These are phyloP conservation scores for Calidris pugnax DNA, from an alignment of 2,113 vertebrate species.

Conservation along the genomic window DNA sequence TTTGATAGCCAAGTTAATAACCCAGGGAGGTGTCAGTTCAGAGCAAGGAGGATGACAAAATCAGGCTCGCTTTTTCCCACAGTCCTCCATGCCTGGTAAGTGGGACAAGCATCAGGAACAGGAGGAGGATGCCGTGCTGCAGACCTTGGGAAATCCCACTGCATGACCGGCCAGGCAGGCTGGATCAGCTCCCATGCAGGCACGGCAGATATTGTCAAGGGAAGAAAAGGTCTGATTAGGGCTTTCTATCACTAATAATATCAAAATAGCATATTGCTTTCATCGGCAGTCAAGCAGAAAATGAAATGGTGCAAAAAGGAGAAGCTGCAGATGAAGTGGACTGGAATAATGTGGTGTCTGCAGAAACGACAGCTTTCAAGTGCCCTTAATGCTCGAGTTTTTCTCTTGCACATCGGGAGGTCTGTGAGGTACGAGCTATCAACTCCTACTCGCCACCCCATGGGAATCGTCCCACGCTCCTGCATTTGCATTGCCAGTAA, in stretches of 20 bases:
- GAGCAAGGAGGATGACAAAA: conserved; percentile 6
- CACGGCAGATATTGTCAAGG: background rate
- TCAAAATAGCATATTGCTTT: conserved; percentile 42
- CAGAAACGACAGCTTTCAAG: background rate
- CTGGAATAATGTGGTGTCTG: conserved; percentile 19
- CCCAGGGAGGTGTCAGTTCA: background rate
- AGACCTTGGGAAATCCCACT: background rate
- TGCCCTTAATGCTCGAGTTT: background rate
- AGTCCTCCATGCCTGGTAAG: background rate
- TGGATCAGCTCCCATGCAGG: background rate
- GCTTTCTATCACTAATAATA: conserved; percentile 19
- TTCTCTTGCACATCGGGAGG: background rate
- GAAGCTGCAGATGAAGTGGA: background rate
- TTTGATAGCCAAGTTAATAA: conserved; percentile 31
- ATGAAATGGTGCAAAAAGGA: background rate
- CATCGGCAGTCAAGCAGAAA: conserved; percentile 31
- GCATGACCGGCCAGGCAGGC: background rate
- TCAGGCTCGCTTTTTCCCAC: conserved; percentile 2
- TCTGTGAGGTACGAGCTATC: conserved; percentile 9
- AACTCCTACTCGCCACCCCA: background rate
- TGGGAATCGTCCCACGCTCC: background rate
- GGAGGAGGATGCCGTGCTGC: background rate
- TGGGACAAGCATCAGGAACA: background rate
- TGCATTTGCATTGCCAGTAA: background rate
- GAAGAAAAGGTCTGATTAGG: conserved; percentile 38